These are phyloP conservation scores for Scomber scombrus DNA, from an alignment of 2,113 vertebrate species.

Conservation along the genomic window DNA sequence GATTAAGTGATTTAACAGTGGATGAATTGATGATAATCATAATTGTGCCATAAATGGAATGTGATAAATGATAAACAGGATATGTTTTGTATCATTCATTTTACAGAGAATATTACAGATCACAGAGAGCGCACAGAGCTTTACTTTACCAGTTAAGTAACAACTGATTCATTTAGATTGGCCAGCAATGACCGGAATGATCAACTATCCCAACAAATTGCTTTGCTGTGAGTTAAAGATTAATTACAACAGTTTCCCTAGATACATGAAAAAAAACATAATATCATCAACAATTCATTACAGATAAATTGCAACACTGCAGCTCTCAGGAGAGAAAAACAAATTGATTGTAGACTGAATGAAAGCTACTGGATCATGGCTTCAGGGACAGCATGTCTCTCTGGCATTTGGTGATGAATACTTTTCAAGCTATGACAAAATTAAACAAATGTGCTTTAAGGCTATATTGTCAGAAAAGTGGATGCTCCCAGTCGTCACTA, in stretches of 20 bases:
- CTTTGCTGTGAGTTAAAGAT: slow-evolving; percentile 9
- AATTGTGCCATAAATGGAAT: too few species aligned
- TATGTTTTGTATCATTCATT: too few species aligned
- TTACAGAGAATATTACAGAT: not conserved
- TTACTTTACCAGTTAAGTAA: not conserved
- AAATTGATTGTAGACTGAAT: slow-evolving; percentile 31
- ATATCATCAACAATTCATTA: slow-evolving; percentile 29
- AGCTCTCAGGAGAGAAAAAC: not conserved
- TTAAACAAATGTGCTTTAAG: slow-evolving; percentile 5
- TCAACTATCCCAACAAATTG: slow-evolving; percentile 13
- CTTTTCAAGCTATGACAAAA: slow-evolving; percentile 35
- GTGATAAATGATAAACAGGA: too few species aligned
- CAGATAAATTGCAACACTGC: slow-evolving; percentile 8
- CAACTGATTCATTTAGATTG: not conserved
- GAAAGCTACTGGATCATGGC: slow-evolving; percentile 29
- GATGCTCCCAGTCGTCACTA: not conserved
- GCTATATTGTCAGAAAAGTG: not conserved
- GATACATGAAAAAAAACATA: slow-evolving; percentile 15
- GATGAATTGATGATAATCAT: too few species aligned
- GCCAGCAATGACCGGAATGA: not conserved
- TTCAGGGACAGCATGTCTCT: slow-evolving; percentile 5
- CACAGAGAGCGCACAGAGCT: not conserved
- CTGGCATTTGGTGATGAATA: slow-evolving; percentile 29
- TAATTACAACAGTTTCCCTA: slow-evolving; percentile 1
- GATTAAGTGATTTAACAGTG: too few species aligned